Evolutionary conservation across 2,888 invertebrate genomes (phyloP), one percentile per base, ranked within the genome.

Genomic region (Tachystola acroxantha): DNA sequence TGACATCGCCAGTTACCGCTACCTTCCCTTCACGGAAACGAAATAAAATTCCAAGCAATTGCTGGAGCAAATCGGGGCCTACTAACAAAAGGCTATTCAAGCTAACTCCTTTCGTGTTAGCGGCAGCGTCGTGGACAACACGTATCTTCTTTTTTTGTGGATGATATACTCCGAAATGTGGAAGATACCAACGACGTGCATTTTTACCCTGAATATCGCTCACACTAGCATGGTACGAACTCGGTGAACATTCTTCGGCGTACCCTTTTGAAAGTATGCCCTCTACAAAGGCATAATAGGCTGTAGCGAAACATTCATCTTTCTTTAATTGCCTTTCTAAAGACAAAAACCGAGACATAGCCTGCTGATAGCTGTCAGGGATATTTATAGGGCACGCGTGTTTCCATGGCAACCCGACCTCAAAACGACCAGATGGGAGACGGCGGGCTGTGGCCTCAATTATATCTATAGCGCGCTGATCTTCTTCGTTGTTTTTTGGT

Each of bases 51-150:
- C 46, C 48, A 0, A 49, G 19, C 3, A 67, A 26, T 1, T 56
- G 43, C n/a, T 53, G 44, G 1, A 59, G 42, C 0, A 62, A 22
- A 20, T 64, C 60, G 1, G 63, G 57, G 1, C 67, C 60, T 4
- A 46, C 40, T 2, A 57, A 22, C 11, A 65, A 31, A 2, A 32
- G 24, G 14, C 52, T 48, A 19, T 65, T 65, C 1, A 67, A 39
- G 1, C 50, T 50, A 0, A 43, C 32, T 0, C 51, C 53, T 1
- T 31, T 12, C 0, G 45, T 37, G 16, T 42, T 5, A 7, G 57
- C 58, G 0, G 64, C 61, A 2, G 62, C 61, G 24, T 63, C 64
- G 29, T 59, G 58, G 0, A 64, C 60, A 0, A 66, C 10, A 7
- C 60, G 36, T 0, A 61, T 10, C 10, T 41, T 41, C 6, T 27